A percentile compares a stretch with the other conserved stretches of the same genome.
These are phyloP conservation scores for Entomobrya proxima DNA, from an alignment of 2,888 invertebrate genomes.

Conservation along the genomic window DNA sequence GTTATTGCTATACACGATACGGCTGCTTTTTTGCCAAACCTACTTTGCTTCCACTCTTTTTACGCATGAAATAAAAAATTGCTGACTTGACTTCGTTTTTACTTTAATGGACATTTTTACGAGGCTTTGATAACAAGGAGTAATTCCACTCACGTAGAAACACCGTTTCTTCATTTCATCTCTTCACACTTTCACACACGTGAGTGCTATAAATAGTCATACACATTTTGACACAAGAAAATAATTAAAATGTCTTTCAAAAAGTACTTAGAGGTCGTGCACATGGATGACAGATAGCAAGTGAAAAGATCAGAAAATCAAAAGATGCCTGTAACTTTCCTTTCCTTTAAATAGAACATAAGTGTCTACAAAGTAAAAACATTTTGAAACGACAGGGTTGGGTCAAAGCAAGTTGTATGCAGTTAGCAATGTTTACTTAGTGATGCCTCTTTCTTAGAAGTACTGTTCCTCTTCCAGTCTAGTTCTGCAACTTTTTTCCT, in stretches of 20 bases:
- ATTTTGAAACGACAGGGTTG: background rate
- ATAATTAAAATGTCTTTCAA: conserved; percentile 20
- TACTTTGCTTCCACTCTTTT: background rate
- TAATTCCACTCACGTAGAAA: background rate
- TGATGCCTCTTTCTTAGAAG: background rate
- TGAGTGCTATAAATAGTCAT: conserved; percentile 9
- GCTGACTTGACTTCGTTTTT: background rate
- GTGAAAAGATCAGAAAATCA: conserved; percentile 14
- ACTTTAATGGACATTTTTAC: background rate
- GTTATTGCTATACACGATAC: background rate
- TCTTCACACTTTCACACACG: background rate
- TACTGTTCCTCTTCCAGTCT: background rate
- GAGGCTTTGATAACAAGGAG: background rate
- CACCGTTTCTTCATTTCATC: background rate
- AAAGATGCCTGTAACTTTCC: background rate
- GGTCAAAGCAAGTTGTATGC: background rate
- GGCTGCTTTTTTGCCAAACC: background rate
- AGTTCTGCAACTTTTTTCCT: background rate
- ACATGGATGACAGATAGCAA: background rate
- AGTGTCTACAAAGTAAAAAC: background rate
- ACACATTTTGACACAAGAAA: conserved; percentile 18
- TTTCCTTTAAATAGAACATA: background rate
- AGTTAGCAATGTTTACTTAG: background rate
- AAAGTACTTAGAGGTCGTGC: background rate
- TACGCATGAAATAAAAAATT: background rate